A percentile compares a stretch with the other conserved stretches of the same genome.
phyloP scores from a whole-genome alignment of 2,888 invertebrate species.

The Iselma pallidipennis region DNA sequence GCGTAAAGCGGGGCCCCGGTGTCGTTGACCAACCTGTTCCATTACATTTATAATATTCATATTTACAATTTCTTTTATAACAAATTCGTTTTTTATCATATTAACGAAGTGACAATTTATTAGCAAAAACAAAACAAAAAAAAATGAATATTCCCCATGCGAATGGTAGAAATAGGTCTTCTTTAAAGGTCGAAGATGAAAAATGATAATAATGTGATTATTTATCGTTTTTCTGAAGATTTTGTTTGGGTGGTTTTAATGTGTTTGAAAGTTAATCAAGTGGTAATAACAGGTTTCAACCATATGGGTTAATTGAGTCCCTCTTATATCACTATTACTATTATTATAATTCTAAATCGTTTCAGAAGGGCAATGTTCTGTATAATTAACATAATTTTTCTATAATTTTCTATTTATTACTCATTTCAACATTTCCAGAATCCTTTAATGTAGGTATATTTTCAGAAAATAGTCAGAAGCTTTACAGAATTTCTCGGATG shows the following conservation, averaged over 20 bases:
- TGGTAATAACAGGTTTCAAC: slow-evolving; percentile 13
- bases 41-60: slow-evolving; percentile 11
- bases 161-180: too few relatives aligned
- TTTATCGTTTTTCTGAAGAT: slow-evolving; percentile 11
- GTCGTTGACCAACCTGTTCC: slow-evolving; percentile 15
- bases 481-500: too few relatives aligned
- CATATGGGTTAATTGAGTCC: slow-evolving; percentile 3
- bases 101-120: slow-evolving; percentile 23
- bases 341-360: not conserved
- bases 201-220: slow-evolving; percentile 21
- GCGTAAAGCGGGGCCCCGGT: slow-evolving; percentile 18
- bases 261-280: slow-evolving; percentile 19
- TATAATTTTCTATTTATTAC: slow-evolving; percentile 7
- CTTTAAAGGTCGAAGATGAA: too few relatives aligned
- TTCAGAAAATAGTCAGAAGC: too few relatives aligned
- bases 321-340: slow-evolving; percentile 1
- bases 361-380: not conserved
- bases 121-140: slow-evolving; percentile 21
- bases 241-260: slow-evolving; percentile 17
- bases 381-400: not conserved
- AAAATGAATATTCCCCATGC: too few relatives aligned
- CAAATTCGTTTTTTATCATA: slow-evolving; percentile 8
- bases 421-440: slow-evolving; percentile 7
- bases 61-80: slow-evolving; percentile 4
- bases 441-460: too few relatives aligned